Evolutionary conservation across 2,113 vertebrate species (phyloP).

Genomic region (Halichoerus grypus): DNA sequence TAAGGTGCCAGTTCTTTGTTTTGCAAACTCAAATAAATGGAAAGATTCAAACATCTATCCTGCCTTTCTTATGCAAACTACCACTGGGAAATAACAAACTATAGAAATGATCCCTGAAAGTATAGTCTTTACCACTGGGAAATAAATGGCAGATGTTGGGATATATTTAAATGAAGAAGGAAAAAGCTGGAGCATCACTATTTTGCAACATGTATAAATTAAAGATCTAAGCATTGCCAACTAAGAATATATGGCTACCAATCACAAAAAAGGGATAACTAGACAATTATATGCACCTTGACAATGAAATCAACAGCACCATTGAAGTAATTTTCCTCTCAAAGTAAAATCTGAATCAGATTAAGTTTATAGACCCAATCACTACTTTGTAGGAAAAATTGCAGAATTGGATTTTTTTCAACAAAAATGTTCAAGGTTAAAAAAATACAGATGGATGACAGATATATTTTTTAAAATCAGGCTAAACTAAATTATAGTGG

Average conservation of each 20-base stretch:
- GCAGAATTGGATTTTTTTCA: background rate
- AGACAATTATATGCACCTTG: background rate
- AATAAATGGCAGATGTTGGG: background rate
- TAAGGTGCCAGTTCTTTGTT: background rate
- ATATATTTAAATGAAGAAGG: background rate
- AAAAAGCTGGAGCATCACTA: background rate
- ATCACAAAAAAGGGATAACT: background rate
- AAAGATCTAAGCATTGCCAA: background rate
- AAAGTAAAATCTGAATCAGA: background rate
- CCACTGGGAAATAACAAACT: background rate
- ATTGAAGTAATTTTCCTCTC: background rate
- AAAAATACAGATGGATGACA: background rate
- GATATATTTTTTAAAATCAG: background rate
- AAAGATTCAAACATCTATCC: background rate
- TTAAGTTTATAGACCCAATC: background rate
- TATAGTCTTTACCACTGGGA: background rate
- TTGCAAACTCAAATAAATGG: background rate
- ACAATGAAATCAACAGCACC: background rate
- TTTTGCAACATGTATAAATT: background rate
- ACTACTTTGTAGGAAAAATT: background rate
- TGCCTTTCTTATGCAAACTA: conserved; percentile 23
- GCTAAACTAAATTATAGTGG: background rate
- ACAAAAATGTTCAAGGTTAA: background rate
- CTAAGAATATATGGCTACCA: background rate
- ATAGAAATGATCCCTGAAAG: too few relatives aligned